A percentile compares a stretch with the other conserved stretches of the same genome.
Evolutionary conservation across 37 sponge, comb jelly and placozoan genomes (phyloP).

Genomic region (Halisarca cf. caerulea): DNA sequence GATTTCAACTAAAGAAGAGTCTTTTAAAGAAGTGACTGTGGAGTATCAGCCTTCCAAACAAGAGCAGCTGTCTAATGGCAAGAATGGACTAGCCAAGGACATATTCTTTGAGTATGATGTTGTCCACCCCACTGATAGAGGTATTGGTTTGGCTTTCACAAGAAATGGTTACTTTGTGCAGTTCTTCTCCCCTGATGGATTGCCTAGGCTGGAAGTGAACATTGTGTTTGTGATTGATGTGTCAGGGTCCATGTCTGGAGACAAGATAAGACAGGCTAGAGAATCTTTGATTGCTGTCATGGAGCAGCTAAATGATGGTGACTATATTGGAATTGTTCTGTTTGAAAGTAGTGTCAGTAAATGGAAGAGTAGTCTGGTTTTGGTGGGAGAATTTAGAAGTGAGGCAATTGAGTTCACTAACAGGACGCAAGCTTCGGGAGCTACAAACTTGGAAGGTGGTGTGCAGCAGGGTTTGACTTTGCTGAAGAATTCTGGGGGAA

Average conservation of each 20-base stretch:
- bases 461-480: conserved; percentile 25
- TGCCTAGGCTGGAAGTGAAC: conserved; percentile 28
- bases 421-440: conserved; percentile 30
- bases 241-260: conserved; percentile 66
- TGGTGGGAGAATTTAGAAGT: conserved; percentile 28
- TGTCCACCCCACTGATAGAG: conserved; percentile 10
- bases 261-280: conserved; percentile 55
- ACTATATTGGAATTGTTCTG: conserved; percentile 52
- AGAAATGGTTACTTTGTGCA: conserved; percentile 67
- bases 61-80: conserved; percentile 27
- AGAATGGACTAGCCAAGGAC: conserved; percentile 37
- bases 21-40: conserved; percentile 13
- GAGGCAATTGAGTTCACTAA: conserved; percentile 25
- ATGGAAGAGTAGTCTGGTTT: conserved; percentile 32
- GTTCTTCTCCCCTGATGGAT: conserved; percentile 49
- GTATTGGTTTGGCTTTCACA: conserved; percentile 31
- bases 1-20: background rate
- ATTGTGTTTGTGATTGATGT: conserved; percentile 70
- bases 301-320: conserved; percentile 28
- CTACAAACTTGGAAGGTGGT: conserved; percentile 53
- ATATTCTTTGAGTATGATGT: conserved; percentile 61
- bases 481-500: background rate
- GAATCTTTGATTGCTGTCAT: conserved; percentile 53
- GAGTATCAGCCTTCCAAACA: conserved; percentile 22
- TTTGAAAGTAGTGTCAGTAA: conserved; percentile 17